Base-by-base conservation (phyloP, 2,888 invertebrate genomes). In the Anthrax anthrax region DNA sequence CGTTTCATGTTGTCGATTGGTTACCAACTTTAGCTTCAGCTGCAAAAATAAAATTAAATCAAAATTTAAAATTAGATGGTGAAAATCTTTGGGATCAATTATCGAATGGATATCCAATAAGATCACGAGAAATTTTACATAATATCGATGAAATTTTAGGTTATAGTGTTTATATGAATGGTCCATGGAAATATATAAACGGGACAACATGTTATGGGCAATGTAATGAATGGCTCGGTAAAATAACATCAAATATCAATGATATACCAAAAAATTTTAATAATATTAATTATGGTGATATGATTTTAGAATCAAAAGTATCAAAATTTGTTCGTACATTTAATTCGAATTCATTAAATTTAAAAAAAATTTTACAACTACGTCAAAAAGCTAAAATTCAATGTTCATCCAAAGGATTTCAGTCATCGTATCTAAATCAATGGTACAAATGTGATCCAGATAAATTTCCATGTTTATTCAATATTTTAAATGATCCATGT, bases 1-100 rank as follows among this genome's bases (percentile, higher is more conserved):
- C 87, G 42, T 76, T 90, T 60, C 88, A 89, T 59, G 77, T 89
- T 13, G 77, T 78, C 4, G 91, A 92, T 63, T 87, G 86, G 82
- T 61, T 90, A 36, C 89, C 91, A 0, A 90, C 91, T 0, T 64
- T 69, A 81, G 60, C 61, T 1, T 55, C 52, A 13, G 62, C 62
- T 1, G 63, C 65, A 1, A 56, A 55, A n/a, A 60, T 64, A 19
- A 29, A 54, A 16, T 41, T 64, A 13, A 8, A 23, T 23, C 19
- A 53, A 2, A 2, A 42, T 2, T 36, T 80, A 2, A 43, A 54
- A 14, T n/a, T 83, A 8, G 83, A 84, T 54, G 83, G 84, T 14
- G 63, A 79, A 8, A 77, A 81, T 59, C 74, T 81, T 57, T 84
- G 83, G 83, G 72, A 76, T 3, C 70, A 78, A 16, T 70, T 84